Evolutionary conservation across 2,888 invertebrate genomes (phyloP).

Genomic region (Pinctada fucata): DNA sequence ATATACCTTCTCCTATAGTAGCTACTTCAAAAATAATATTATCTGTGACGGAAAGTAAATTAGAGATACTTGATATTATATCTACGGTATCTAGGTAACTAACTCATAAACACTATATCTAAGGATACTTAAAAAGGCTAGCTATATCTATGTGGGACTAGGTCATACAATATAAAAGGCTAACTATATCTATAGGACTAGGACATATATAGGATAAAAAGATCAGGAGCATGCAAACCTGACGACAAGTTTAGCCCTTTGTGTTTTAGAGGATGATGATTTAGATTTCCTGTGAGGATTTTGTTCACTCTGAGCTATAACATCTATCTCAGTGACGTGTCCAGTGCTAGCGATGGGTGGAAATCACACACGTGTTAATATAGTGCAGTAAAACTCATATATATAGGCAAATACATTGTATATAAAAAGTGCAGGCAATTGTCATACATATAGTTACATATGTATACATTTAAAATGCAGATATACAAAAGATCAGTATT

Average conservation of each 20-base stretch:
- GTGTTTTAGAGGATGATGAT: conserved; percentile 15
- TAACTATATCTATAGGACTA: no score
- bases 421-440: neutral
- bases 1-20: no score
- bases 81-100: no score
- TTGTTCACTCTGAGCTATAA: conserved; percentile 15
- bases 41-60: no score
- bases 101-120: no score
- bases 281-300: neutral
- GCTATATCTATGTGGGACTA: no score
- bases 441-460: neutral
- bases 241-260: conserved; percentile 10
- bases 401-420: neutral
- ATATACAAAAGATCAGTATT: neutral
- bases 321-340: conserved; percentile 26
- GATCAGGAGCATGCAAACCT: conserved; percentile 27
- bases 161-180: no score
- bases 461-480: neutral
- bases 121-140: no score
- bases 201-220: no score
- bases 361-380: conserved; percentile 9
- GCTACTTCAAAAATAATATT: no score
- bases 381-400: neutral
- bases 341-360: conserved; percentile 17
- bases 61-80: no score